A percentile compares a stretch with the other conserved stretches of the same genome.
Conservation (phyloP, 2,113 vertebrate genomes). For the Osmerus mordax region DNA sequence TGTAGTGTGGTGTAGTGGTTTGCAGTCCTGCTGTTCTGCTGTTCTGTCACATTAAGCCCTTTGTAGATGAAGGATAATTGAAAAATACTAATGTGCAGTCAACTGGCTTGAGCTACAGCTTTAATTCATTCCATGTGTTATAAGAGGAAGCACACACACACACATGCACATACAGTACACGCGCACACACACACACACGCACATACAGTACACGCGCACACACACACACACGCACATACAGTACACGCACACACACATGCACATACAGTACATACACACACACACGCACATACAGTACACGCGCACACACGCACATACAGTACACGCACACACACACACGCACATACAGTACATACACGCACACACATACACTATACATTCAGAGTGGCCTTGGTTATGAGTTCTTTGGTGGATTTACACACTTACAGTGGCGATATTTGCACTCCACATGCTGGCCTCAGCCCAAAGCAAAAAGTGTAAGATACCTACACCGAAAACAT, state of each 20-base stretch:
- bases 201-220: no score
- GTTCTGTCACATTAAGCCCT: constrained; percentile 9
- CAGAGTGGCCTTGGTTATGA: constrained; percentile 7
- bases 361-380: neutral
- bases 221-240: no score
- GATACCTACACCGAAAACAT: neutral
- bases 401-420: neutral
- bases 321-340: no score
- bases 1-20: constrained; percentile 3
- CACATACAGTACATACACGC: no score
- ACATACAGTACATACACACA: no score
- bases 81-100: constrained; percentile 24
- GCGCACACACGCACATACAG: no score
- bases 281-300: no score
- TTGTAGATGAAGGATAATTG: constrained; percentile 21
- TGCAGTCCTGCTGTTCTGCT: neutral
- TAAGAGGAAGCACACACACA: no score
- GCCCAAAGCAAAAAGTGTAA: neutral
- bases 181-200: no score
- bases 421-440: neutral
- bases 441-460: neutral
- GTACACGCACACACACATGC: no score
- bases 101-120: neutral
- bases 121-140: constrained; percentile 44
- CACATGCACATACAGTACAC: no score